Percentiles rank a stretch among this genome's conserved stretches.
These are phyloP conservation scores for Phycodurus eques DNA, from an alignment of 2,113 vertebrate species.

Conservation along the genomic window DNA sequence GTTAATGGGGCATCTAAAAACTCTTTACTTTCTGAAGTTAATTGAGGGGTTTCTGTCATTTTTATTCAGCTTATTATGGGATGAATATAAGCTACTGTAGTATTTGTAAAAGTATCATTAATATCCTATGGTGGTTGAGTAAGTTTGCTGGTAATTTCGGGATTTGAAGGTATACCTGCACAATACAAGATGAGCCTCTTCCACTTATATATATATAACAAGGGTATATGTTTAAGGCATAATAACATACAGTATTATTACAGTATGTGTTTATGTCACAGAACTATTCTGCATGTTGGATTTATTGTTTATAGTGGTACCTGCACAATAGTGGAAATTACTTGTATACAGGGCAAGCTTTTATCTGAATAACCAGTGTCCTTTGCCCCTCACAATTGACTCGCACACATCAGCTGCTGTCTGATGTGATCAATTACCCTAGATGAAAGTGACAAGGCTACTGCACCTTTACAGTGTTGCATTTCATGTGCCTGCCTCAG, in stretches of 20 bases:
- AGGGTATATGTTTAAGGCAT: slow-evolving; percentile 28
- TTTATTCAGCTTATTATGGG: too few species aligned
- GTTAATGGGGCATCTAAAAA: too few species aligned
- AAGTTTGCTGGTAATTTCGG: background rate
- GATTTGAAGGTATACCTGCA: slow-evolving; percentile 68
- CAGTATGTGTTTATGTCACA: slow-evolving; percentile 2
- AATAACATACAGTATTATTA: background rate
- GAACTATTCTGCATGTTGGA: slow-evolving; percentile 13
- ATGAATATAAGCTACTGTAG: too few species aligned
- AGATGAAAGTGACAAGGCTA: slow-evolving; percentile 72
- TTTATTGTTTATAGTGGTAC: slow-evolving; percentile 26
- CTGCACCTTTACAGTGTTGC: slow-evolving; percentile 65
- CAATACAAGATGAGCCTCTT: slow-evolving; percentile 61
- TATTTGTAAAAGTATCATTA: too few species aligned
- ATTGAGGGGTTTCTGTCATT: too few species aligned
- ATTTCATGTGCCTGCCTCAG: slow-evolving; percentile 52
- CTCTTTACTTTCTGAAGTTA: too few species aligned
- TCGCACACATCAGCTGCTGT: slow-evolving; percentile 70
- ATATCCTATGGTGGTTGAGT: too few species aligned
- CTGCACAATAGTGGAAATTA: slow-evolving; percentile 45
- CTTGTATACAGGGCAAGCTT: slow-evolving; percentile 43
- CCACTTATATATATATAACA: slow-evolving; percentile 44
- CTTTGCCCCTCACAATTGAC: slow-evolving; percentile 60
- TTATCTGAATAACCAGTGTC: slow-evolving; percentile 66
- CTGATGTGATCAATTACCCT: slow-evolving; percentile 73